Base-by-base conservation (phyloP, 2,888 invertebrate species). In the Hemithea aestivaria region DNA sequence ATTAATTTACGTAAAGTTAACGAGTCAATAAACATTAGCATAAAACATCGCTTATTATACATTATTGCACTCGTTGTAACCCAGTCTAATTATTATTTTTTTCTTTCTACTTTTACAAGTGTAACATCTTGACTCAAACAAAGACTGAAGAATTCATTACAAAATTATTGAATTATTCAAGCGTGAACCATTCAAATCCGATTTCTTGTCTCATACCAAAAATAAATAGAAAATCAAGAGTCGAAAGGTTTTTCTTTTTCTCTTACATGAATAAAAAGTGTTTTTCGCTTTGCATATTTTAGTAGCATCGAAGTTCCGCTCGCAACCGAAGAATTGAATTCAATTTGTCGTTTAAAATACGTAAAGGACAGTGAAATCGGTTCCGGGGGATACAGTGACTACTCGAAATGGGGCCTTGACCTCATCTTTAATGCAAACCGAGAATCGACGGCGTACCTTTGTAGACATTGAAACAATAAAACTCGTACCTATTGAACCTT, bases 381-480 rank as follows among this genome's bases (percentile, higher is more conserved):
- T 49, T 48, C 41, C 48, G 41, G 35, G 58, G 58, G 60, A n/a
- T 62, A 60, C 63, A 65, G 58, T 48, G 46, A 58, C 55, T 56
- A 43, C 52, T 49, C 51, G 62, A 70, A 79, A 77, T 71, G 66
- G 69, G 74, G 74, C 64, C 65, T 66, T 67, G 76, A 75, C 76
- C 81, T 82, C 76, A 82, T 82, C 53, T 63, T 76, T 81, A 74
- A 81, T 82, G 73, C 70, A 82, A 54, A 52, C 48, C 54, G 28
- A 28, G 55, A 66, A 65, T 62, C 56, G 53, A 53, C 61, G 52
- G 53, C 23, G 53, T 56, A 53, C 55, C 57, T 63, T 58, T 60
- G 53, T 56, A 45, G 47, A 45, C 51, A 39, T 46, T 50, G 50
- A 44, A 56, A 66, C 63, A 65, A 62, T 62, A 53, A 52, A 43